Evolutionary conservation across 1,140 invertebrate genomes (phyloP).

Genomic region (Gryon sp.): DNA sequence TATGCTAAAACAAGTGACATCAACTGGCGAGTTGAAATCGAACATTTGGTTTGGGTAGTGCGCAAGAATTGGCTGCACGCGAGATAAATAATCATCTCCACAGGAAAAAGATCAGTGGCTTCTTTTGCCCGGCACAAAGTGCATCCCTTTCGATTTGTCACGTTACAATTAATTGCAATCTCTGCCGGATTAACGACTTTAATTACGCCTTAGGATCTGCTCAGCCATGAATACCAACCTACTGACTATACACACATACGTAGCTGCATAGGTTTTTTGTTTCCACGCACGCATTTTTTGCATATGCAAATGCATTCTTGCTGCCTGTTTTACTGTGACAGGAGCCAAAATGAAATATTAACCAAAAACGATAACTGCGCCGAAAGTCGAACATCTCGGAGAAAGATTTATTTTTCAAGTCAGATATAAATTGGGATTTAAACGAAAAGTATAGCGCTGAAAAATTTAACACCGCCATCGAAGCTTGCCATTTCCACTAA

Average conservation of each 20-base stretch:
- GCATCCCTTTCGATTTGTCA: constrained; percentile 71
- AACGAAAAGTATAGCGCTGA: constrained; percentile 36
- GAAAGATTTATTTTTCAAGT: constrained; percentile 49
- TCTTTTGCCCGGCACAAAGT: constrained; percentile 58
- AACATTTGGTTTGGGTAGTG: constrained; percentile 45
- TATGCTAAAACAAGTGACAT: constrained; percentile 60
- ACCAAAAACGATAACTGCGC: constrained; percentile 55
- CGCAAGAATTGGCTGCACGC: constrained; percentile 59
- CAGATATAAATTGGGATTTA: constrained; percentile 61
- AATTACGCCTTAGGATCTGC: constrained; percentile 64
- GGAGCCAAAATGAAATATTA: constrained; percentile 59
- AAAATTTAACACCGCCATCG: constrained; percentile 14
- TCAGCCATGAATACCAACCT: constrained; percentile 48
- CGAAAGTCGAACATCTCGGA: constrained; percentile 55
- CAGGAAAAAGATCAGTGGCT: constrained; percentile 62
- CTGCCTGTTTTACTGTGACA: constrained; percentile 63
- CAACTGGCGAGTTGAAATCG: constrained; percentile 35
- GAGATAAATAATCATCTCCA: constrained; percentile 64
- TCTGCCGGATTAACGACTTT: constrained; percentile 70
- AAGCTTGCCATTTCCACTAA: constrained; percentile 22
- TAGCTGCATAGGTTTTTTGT: constrained; percentile 38
- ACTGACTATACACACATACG: constrained; percentile 35
- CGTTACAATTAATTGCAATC: constrained; percentile 72
- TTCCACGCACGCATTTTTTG: constrained; percentile 57
- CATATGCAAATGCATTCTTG: constrained; percentile 63